A percentile compares a stretch with the other conserved stretches of the same genome.
phyloP scores from a whole-genome alignment of 2,888 invertebrate species.

The Chesias legatella region DNA sequence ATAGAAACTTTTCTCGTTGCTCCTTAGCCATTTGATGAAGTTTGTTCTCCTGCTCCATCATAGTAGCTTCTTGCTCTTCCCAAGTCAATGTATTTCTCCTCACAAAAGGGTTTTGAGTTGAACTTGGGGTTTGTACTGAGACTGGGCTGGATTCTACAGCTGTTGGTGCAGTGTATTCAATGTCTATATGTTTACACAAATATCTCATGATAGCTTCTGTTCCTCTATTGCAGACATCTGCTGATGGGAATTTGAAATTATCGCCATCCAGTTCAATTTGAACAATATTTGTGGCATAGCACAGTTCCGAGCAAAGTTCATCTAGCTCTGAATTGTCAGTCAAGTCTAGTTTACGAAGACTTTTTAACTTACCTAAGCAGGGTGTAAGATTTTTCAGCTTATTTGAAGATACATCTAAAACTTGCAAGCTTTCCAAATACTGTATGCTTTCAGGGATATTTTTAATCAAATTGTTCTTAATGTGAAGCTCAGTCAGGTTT shows the following conservation, averaged over 20 bases:
- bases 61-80: conserved; percentile 83
- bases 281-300: conserved; percentile 82
- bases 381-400: conserved; percentile 83
- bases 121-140: conserved; percentile 48
- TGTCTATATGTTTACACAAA: conserved; percentile 72
- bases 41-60: conserved; percentile 83
- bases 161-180: conserved; percentile 72
- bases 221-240: conserved; percentile 80
- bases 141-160: conserved; percentile 46
- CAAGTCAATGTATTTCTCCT: conserved; percentile 55
- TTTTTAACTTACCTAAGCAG: conserved; percentile 81
- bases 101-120: conserved; percentile 55
- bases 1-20: conserved; percentile 81
- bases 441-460: conserved; percentile 85
- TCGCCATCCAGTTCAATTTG: conserved; percentile 82
- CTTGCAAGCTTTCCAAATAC: conserved; percentile 81
- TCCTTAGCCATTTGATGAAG: conserved; percentile 82
- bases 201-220: conserved; percentile 84
- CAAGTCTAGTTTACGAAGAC: conserved; percentile 82
- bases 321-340: conserved; percentile 80
- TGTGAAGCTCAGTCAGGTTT: conserved; percentile 86
- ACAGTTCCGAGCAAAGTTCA: conserved; percentile 83
- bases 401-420: conserved; percentile 87
- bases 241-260: conserved; percentile 83
- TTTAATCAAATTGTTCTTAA: conserved; percentile 86